Evolutionary conservation across 2,797 vertebrate species (phyloP).

Genomic region (Capromys pilorides): DNA sequence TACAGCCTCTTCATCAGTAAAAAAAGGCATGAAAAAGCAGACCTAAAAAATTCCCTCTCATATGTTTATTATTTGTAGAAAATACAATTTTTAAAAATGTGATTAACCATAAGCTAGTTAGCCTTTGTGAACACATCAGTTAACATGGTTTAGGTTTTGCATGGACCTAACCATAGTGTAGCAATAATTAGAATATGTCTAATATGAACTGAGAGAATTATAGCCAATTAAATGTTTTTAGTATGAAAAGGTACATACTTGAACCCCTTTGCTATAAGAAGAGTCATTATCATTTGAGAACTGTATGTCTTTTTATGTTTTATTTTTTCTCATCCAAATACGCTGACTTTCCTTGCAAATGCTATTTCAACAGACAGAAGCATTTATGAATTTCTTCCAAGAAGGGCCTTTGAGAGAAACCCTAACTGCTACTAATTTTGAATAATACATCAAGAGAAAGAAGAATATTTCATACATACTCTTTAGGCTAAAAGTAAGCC

Average conservation of each 20-base stretch:
- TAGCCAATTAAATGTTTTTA: neutral
- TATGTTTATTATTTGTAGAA: slow-evolving; percentile 23
- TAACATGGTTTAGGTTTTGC: slow-evolving; percentile 10
- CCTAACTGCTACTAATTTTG: neutral
- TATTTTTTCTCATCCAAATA: slow-evolving; percentile 14
- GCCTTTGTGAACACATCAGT: slow-evolving; percentile 5
- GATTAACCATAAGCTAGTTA: slow-evolving; percentile 32
- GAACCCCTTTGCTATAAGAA: neutral
- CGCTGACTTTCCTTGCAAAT: neutral
- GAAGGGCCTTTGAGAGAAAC: slow-evolving; percentile 42
- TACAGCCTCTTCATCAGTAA: neutral
- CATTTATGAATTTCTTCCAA: neutral
- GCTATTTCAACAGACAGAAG: slow-evolving; percentile 36
- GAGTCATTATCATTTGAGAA: slow-evolving; percentile 33
- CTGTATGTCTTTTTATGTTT: slow-evolving; percentile 12
- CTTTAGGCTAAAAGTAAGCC: slow-evolving; percentile 33
- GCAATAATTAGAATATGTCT: neutral
- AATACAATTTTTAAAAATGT: slow-evolving; percentile 16
- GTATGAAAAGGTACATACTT: neutral
- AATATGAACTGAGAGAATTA: slow-evolving; percentile 38
- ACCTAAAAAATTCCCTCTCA: neutral
- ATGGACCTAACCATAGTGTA: neutral
- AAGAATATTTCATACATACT: slow-evolving; percentile 53
- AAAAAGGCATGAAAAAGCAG: neutral
- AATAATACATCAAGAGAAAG: neutral